These are phyloP conservation scores for Arbacia lixula DNA, from an alignment of 53 echinoderm and acorn worm genomes.

Conservation along the genomic window DNA sequence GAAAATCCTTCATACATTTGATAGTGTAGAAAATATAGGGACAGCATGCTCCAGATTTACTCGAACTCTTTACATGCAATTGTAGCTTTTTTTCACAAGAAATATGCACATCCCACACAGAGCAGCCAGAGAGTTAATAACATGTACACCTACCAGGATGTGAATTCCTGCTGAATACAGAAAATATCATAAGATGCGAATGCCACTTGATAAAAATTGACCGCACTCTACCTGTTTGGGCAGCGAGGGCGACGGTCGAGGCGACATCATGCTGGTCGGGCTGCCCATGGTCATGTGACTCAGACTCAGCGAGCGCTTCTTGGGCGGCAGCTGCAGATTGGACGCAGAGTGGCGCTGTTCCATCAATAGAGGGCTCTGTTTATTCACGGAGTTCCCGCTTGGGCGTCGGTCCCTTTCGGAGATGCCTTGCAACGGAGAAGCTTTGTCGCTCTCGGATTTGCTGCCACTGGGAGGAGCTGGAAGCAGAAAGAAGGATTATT, in stretches of 20 bases:
- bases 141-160: too few relatives aligned
- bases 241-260: not conserved
- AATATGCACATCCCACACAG: too few relatives aligned
- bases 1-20: too few relatives aligned
- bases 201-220: too few relatives aligned
- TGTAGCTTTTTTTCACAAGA: too few relatives aligned
- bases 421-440: not conserved
- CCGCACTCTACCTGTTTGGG: conserved; percentile 24
- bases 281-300: conserved; percentile 70
- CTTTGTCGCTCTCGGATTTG: conserved; percentile 12
- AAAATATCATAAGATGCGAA: not conserved
- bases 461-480: not conserved
- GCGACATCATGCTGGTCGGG: conserved; percentile 2
- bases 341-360: conserved; percentile 24
- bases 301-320: conserved; percentile 89
- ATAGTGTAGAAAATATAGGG: too few relatives aligned
- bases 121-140: too few relatives aligned
- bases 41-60: too few relatives aligned
- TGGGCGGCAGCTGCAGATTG: conserved; percentile 71
- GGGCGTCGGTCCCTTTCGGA: conserved; percentile 8
- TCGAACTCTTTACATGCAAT: too few relatives aligned
- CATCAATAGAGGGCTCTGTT: conserved; percentile 38
- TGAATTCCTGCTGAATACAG: not conserved
- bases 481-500: too few relatives aligned
- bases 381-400: not conserved